phyloP scores from a whole-genome alignment of 2,888 invertebrate species.

The Piscicola geometra region DNA sequence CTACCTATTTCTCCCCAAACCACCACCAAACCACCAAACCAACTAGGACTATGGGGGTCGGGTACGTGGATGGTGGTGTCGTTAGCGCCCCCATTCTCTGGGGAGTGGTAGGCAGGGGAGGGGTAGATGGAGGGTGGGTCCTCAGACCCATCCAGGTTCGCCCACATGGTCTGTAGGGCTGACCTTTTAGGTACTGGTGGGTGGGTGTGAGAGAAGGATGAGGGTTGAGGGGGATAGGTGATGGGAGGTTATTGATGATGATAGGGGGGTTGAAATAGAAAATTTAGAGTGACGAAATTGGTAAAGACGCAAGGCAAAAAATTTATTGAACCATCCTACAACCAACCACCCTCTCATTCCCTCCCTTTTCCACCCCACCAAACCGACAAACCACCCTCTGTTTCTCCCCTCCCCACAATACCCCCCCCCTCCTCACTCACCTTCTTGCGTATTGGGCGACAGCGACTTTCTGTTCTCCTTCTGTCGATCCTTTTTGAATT shows the following conservation, averaged over 20 bases:
- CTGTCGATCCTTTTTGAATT: constrained; percentile 49
- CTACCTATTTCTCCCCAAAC: neutral
- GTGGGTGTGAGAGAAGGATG: constrained; percentile 1
- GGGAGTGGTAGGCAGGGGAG: neutral
- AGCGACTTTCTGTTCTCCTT: constrained; percentile 44
- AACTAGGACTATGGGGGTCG: constrained; percentile 6
- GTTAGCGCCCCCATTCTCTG: neutral
- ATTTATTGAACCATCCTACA: no score
- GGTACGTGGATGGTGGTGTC: neutral
- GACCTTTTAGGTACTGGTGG: constrained; percentile 56
- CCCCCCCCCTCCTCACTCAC: no score
- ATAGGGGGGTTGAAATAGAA: neutral
- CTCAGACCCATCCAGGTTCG: constrained; percentile 50
- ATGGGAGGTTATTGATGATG: neutral
- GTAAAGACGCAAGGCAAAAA: no score
- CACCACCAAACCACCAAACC: neutral
- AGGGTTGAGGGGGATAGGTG: neutral
- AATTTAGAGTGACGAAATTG: neutral
- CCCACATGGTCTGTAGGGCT: constrained; percentile 57
- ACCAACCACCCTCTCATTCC: no score
- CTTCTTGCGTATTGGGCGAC: constrained; percentile 27
- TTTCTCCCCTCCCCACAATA: no score
- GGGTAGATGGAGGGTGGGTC: constrained; percentile 37
- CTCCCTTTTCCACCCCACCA: no score
- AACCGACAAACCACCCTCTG: no score